Evolutionary conservation across 2,113 vertebrate genomes (phyloP).

Genomic region (Labrus mixtus): DNA sequence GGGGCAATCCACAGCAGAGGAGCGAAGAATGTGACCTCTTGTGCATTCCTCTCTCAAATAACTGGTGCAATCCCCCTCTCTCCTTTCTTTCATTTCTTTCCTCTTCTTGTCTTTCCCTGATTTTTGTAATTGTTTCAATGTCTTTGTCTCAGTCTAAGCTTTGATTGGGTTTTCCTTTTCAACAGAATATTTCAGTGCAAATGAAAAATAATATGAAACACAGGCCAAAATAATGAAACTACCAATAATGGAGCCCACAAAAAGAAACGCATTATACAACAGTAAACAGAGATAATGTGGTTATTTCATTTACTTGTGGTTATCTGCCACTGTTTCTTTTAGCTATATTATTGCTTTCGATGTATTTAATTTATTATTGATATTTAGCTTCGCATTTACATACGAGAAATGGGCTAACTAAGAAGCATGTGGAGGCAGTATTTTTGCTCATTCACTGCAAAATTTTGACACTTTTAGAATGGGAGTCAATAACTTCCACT

Average conservation of each 20-base stretch:
- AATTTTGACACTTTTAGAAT: too few relatives aligned
- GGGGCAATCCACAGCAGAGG: slow-evolving; percentile 73
- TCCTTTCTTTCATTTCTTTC: background rate
- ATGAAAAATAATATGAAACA: too few relatives aligned
- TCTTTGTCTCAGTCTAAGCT: background rate
- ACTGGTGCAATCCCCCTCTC: slow-evolving; percentile 64
- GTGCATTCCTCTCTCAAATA: slow-evolving; percentile 80
- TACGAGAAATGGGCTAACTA: too few relatives aligned
- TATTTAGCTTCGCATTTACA: background rate
- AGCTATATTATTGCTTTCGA: background rate
- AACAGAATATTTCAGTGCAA: background rate
- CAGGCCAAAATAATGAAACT: slow-evolving; percentile 7
- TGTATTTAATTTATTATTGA: background rate
- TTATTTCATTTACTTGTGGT: too few relatives aligned
- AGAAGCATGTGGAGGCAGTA: too few relatives aligned
- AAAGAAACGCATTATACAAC: background rate
- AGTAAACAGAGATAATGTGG: background rate
- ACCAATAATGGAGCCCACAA: background rate
- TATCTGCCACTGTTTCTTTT: too few relatives aligned
- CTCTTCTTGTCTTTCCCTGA: background rate
- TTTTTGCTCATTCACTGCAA: too few relatives aligned
- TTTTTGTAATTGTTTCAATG: slow-evolving; percentile 10
- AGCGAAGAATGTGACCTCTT: slow-evolving; percentile 81
- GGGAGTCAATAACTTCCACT: too few relatives aligned
- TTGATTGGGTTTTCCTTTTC: background rate